Base-by-base conservation (phyloP, 2,888 invertebrate genomes). In the Chironomus riparius region DNA sequence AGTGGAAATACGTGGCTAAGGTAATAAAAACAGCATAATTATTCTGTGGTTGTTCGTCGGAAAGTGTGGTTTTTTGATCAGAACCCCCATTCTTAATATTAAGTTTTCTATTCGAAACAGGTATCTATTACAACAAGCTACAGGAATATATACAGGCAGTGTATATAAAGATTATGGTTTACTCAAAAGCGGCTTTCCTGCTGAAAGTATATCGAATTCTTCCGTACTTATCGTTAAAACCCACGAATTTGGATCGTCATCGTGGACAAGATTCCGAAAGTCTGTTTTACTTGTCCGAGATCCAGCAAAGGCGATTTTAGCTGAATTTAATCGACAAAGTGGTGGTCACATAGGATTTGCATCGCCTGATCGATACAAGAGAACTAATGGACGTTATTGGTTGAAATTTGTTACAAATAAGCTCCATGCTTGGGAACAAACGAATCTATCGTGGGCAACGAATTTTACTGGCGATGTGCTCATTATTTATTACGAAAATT, bases 281-380 rank as follows among this genome's bases (percentile, higher is more conserved):
- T 92, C 91, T 0, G 86, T 93, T 73, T 83, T 93, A 38, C 83
- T 93, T 70, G 88, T 93, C 61, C 85, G 92, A 61, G 88, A 90
- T 78, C 92, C 92, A 0, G 88, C 88, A 78, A 88, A 90, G 80
- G 91, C 92, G 5, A 83, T 84, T 74, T 80, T 83, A 83, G 92
- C 93, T 0, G 93, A 93, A 82, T 93, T 92, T 81, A 92, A 93
- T 83, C 86, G 93, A 77, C 88, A 65, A 12, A 91, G 91, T 79
- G 92, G 91, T 69, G 93, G 93, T 0, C 93, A 93, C 80, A 88
- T 92, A 77, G 93, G 92, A 0, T 91, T 91, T 78, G 92, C 92
- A 0, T 89, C 92, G 0, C 87, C 88, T 5, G 88, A 89, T 82
- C 84, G 88, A 77, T 89, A 89, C 79, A 87, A 86, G 77, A 84